phyloP scores from a whole-genome alignment of 2,797 vertebrate species.

The Scyliorhinus canicula region DNA sequence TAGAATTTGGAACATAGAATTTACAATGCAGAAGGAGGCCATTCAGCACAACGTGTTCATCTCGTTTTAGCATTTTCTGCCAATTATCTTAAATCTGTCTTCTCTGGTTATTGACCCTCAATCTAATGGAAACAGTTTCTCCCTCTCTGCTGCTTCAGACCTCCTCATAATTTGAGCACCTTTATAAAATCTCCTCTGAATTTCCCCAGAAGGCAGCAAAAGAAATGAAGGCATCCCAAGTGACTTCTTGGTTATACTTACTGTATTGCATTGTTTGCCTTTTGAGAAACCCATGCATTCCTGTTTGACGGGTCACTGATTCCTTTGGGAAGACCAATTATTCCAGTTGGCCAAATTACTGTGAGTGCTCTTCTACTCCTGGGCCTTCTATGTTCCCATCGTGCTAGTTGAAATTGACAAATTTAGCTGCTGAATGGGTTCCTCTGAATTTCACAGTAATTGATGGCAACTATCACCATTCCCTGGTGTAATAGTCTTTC shows the following conservation, averaged over 20 bases:
- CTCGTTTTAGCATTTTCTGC: background rate
- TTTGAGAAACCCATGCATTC: background rate
- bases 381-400: background rate
- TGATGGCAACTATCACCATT: background rate
- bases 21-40: too few relatives aligned
- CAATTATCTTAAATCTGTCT: background rate
- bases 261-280: background rate
- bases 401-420: background rate
- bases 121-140: background rate
- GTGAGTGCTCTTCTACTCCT: background rate
- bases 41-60: too few relatives aligned
- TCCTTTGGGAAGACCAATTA: background rate
- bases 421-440: background rate
- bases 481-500: background rate
- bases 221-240: background rate
- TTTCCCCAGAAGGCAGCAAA: background rate
- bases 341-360: background rate
- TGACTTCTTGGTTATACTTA: background rate
- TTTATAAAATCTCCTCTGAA: background rate
- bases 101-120: background rate
- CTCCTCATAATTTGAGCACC: background rate
- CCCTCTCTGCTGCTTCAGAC: background rate
- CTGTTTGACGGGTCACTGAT: background rate
- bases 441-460: conserved; percentile 4
- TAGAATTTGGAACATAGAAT: too few relatives aligned